Conservation (phyloP, 1,140 invertebrate species). For the Pseudobourletiella spinata region DNA sequence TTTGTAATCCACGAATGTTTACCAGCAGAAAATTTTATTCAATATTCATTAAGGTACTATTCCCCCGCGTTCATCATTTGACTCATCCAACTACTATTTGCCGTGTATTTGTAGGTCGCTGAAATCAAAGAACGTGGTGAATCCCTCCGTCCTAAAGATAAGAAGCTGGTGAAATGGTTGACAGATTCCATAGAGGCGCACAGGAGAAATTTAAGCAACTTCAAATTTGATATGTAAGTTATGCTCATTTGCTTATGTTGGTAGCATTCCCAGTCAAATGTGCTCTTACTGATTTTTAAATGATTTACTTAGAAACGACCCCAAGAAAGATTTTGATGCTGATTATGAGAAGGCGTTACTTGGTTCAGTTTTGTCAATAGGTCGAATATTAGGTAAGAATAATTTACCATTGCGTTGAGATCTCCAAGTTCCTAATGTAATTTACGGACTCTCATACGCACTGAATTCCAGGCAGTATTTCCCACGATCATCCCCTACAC, state of each 20-base stretch:
- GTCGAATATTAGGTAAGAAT: conserved; percentile 23
- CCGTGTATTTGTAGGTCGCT: conserved; percentile 8
- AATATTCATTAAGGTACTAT: too few relatives aligned
- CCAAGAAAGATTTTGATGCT: conserved; percentile 19
- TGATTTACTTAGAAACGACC: conserved; percentile 27
- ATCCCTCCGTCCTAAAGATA: conserved; percentile 29
- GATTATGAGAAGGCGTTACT: conserved; percentile 31
- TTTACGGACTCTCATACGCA: neutral
- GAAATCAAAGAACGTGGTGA: conserved; percentile 31
- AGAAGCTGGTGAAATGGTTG: conserved; percentile 27
- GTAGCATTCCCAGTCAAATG: too few relatives aligned
- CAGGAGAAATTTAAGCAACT: conserved; percentile 25
- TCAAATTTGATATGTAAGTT: conserved; percentile 31
- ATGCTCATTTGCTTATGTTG: neutral
- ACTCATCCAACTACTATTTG: too few relatives aligned
- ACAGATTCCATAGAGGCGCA: conserved; percentile 28
- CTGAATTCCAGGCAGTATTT: conserved; percentile 13
- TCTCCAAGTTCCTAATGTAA: too few relatives aligned
- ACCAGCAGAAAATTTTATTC: too few relatives aligned
- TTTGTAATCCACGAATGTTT: neutral
- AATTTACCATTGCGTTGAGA: neutral
- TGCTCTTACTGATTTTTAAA: too few relatives aligned
- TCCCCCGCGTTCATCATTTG: too few relatives aligned
- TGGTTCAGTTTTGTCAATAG: conserved; percentile 26
- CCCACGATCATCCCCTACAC: conserved; percentile 33